Conservation (phyloP, 2,113 vertebrate species). For the Megatriorchis doriae region DNA sequence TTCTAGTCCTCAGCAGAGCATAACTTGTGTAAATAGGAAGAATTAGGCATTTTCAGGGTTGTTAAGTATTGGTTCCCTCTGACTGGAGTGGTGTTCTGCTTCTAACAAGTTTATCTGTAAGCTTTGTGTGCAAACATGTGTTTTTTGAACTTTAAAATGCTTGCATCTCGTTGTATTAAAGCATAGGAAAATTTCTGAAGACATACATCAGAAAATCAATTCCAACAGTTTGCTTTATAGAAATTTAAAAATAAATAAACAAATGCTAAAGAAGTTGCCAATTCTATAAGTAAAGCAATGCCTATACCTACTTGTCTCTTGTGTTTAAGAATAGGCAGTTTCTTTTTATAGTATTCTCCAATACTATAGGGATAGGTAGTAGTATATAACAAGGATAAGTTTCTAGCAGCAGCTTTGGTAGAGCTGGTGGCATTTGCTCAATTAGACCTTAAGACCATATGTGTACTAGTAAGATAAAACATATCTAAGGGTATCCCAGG, state of each 20-base stretch:
- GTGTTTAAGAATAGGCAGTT: neutral
- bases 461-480: neutral
- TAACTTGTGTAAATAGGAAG: neutral
- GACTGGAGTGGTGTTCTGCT: neutral
- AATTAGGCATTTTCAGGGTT: neutral
- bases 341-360: neutral
- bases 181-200: neutral
- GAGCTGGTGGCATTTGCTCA: neutral
- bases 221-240: neutral
- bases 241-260: neutral
- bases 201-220: neutral
- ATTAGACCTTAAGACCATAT: neutral
- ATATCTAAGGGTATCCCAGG: neutral
- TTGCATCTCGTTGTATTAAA: neutral
- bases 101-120: neutral
- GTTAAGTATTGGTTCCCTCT: neutral
- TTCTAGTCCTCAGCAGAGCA: neutral
- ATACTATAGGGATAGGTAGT: neutral
- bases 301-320: neutral
- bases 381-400: neutral
- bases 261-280: neutral
- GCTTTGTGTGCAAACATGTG: fast-evolving
- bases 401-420: neutral
- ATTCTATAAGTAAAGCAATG: neutral
- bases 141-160: neutral